Evolutionary conservation across 92 coral and sea anemone species (phyloP).

Genomic region (Epizoanthus rinbou): DNA sequence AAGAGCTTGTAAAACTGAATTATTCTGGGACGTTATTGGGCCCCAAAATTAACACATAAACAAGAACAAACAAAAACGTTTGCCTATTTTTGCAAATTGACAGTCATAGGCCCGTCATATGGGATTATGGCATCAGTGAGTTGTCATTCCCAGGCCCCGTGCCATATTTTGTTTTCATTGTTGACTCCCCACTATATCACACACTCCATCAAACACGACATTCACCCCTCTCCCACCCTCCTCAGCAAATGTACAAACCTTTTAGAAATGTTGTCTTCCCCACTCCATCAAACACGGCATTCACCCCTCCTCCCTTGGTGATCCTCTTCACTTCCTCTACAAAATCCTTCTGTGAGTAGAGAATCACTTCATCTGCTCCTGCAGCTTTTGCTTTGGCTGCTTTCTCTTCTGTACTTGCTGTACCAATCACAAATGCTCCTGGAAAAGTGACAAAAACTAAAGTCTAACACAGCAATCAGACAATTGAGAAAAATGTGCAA

Average conservation of each 20-base stretch:
- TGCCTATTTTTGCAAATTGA: no score
- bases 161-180: slow-evolving; percentile 54
- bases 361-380: slow-evolving; percentile 70
- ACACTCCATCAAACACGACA: slow-evolving; percentile 59
- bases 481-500: no score
- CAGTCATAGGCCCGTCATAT: no score
- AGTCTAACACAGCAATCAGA: neutral
- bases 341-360: slow-evolving; percentile 70
- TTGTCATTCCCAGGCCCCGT: neutral
- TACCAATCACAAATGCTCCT: slow-evolving; percentile 70
- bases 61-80: no score
- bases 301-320: slow-evolving; percentile 63
- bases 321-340: slow-evolving; percentile 58
- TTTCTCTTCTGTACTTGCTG: slow-evolving; percentile 64
- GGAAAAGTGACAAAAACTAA: neutral
- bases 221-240: slow-evolving; percentile 53
- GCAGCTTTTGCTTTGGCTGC: slow-evolving; percentile 64
- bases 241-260: slow-evolving; percentile 54
- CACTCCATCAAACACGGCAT: slow-evolving; percentile 67
- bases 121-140: no score
- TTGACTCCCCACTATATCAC: slow-evolving; percentile 29
- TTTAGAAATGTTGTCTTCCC: slow-evolving; percentile 66
- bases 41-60: no score
- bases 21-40: no score
- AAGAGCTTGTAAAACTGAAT: no score